These are phyloP conservation scores for Mastacembelus armatus DNA, from an alignment of 2,797 vertebrate species.

Conservation along the genomic window DNA sequence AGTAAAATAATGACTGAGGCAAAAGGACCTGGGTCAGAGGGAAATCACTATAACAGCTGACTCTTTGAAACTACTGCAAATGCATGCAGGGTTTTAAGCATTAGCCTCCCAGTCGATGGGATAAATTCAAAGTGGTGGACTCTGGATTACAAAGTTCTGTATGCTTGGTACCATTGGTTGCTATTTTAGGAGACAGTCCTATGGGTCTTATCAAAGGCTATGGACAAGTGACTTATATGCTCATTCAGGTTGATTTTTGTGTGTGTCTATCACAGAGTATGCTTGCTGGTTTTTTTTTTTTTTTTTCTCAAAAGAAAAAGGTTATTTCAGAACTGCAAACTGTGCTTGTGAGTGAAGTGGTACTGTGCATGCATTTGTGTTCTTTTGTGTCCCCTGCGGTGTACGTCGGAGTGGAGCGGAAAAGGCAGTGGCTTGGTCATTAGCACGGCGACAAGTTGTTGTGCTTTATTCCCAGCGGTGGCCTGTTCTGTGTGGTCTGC, in stretches of 20 bases:
- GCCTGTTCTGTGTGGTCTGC: neutral
- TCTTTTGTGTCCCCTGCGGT: conserved; percentile 27
- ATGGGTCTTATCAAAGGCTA: too few species aligned
- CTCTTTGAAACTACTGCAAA: too few species aligned
- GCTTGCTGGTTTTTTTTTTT: too few species aligned
- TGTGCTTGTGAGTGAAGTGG: conserved; percentile 32
- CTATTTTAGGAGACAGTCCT: too few species aligned
- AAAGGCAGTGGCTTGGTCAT: conserved; percentile 14
- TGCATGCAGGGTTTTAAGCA: neutral
- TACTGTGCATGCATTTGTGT: conserved; percentile 19
- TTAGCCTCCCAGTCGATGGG: neutral
- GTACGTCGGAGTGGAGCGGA: conserved; percentile 13
- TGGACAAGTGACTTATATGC: too few species aligned
- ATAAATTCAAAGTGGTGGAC: neutral
- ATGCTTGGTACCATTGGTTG: too few species aligned
- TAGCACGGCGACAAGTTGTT: conserved; percentile 31
- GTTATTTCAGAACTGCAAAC: conserved; percentile 16
- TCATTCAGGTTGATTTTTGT: too few species aligned
- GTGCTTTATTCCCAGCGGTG: conserved; percentile 12
- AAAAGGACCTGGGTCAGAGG: neutral
- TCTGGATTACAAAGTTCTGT: too few species aligned
- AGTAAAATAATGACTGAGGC: neutral
- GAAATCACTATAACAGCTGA: neutral
- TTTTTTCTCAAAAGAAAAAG: conserved; percentile 6
- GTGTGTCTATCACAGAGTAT: too few species aligned